Evolutionary conservation across 2,888 invertebrate species (phyloP), one percentile per base, ranked within the genome.

Genomic region (Himalopsyche kuldschensis): DNA sequence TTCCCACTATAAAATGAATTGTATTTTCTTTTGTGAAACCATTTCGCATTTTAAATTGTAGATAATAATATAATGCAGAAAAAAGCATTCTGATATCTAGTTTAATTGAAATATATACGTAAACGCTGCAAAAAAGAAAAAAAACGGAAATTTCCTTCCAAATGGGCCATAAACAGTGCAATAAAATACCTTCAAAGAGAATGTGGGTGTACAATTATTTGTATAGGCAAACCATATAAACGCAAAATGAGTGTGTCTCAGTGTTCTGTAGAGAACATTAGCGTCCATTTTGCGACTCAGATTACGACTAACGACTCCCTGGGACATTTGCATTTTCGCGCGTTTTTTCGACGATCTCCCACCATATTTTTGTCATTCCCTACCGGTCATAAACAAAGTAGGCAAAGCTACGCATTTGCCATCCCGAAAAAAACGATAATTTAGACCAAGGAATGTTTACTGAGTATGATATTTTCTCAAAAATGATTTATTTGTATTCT

Each of bases 251-350:
- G 63, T 46, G 46, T 35, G 63, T 81, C 82, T 82, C 84, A 31
- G 69, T 75, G 80, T 78, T 15, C 69, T 30, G 47, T 55, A 55
- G 48, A 31, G 35, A 76, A 75, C 82, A 84, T 84, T 84, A 84
- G 82, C 75, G 35, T 81, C 84, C 82, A 82, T 84, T 84, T 82
- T 55, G 81, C 76, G 17, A 82, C 32, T 79, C 78, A 84, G 84
- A 84, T 84, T 84, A 82, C 84, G 78, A 84, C 81, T 82, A 84
- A 84, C 82, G 84, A 82, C 75, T 76, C 69, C 84, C 84, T 81
- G 48, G 24, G 84, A 84, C 81, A 83, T 81, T 69, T 77, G 78
- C 78, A 31, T 55, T 75, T 79, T 75, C 24, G 77, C 48, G 46
- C 82, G 20, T 20, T 55, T 55, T 55, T 55, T 55, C n/a, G 69